phyloP scores from a whole-genome alignment of 2,888 invertebrate species.

The Polydesmus complanatus region DNA sequence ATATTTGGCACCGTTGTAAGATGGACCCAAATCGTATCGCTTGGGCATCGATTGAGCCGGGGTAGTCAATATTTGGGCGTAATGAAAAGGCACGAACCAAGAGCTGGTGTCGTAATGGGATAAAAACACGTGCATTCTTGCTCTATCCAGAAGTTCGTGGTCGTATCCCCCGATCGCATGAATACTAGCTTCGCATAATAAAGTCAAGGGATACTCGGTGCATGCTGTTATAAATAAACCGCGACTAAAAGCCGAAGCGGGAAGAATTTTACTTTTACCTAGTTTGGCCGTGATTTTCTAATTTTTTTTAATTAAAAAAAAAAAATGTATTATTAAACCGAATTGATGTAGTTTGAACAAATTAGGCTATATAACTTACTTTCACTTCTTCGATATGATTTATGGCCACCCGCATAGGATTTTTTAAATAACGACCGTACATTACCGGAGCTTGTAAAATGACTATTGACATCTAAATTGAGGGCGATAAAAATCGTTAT shows the following conservation, averaged over 20 bases:
- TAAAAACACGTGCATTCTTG: not conserved
- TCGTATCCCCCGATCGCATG: not conserved
- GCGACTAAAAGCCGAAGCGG: too few relatives aligned
- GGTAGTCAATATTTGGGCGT: not conserved
- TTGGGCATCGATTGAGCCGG: not conserved
- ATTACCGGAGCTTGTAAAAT: not conserved
- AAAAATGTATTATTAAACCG: too few relatives aligned
- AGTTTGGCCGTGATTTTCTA: too few relatives aligned
- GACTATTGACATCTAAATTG: too few relatives aligned
- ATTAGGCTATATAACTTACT: not conserved
- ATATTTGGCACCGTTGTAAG: not conserved
- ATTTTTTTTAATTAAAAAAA: not conserved
- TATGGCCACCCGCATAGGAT: not conserved
- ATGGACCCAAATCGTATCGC: not conserved
- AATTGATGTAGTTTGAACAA: too few relatives aligned
- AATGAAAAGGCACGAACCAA: not conserved
- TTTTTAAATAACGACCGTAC: not conserved
- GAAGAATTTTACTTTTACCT: too few relatives aligned
- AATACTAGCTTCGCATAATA: not conserved
- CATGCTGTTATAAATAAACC: too few relatives aligned
- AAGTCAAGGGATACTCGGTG: not conserved
- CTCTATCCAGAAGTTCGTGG: not conserved
- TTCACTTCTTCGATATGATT: not conserved
- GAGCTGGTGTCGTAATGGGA: not conserved
- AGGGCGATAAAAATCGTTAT: too few relatives aligned